Percentiles rank a stretch among this genome's conserved stretches.
Conservation (phyloP, 1,140 invertebrate genomes). For the Orchestia grillus region DNA sequence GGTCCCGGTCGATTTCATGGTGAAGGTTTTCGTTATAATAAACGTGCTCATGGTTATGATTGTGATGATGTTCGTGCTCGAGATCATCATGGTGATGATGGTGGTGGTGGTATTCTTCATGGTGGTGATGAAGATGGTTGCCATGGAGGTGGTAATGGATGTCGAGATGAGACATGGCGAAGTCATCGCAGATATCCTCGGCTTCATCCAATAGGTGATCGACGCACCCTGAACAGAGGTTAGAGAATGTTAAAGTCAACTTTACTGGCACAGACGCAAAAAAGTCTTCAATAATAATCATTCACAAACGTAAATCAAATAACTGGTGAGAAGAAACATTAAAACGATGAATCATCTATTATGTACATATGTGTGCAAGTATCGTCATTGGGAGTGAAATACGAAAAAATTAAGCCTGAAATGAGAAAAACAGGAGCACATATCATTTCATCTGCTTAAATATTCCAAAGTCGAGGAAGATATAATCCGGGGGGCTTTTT, state of each 20-base stretch:
- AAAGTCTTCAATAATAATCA: background rate
- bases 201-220: slow-evolving; percentile 26
- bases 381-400: too few species aligned
- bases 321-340: too few species aligned
- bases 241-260: background rate
- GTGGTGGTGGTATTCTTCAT: background rate
- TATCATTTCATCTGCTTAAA: too few species aligned
- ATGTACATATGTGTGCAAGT: too few species aligned
- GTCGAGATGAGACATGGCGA: slow-evolving; percentile 5
- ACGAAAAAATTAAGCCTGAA: too few species aligned
- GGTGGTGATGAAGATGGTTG: slow-evolving; percentile 6
- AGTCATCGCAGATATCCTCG: background rate
- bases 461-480: too few species aligned
- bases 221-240: background rate
- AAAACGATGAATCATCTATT: too few species aligned
- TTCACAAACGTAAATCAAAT: background rate
- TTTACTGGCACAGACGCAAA: background rate
- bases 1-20: background rate
- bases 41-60: background rate
- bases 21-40: background rate
- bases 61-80: background rate
- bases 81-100: background rate
- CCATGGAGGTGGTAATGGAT: slow-evolving; percentile 16
- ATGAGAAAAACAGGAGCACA: too few species aligned
- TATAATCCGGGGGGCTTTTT: too few species aligned